These are phyloP conservation scores for Carettochelys insculpta DNA, from an alignment of 2,113 vertebrate species.

Conservation along the genomic window DNA sequence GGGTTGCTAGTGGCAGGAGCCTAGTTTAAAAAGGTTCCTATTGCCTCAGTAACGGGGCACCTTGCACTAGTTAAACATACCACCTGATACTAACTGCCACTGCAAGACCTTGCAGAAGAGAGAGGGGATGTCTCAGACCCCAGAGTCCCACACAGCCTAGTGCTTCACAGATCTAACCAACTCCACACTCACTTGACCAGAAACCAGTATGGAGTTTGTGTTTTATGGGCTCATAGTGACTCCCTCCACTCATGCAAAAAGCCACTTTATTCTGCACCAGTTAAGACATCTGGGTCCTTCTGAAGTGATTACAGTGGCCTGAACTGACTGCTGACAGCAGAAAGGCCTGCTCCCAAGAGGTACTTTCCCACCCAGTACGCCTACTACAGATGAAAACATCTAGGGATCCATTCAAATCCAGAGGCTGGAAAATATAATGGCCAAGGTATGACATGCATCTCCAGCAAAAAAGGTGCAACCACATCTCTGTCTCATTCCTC, in stretches of 20 bases:
- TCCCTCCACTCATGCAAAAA: slow-evolving; percentile 4
- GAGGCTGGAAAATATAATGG: not conserved
- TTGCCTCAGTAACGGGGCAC: not conserved
- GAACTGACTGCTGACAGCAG: not conserved
- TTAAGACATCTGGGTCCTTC: not conserved
- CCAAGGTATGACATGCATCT: not conserved
- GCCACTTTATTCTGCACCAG: not conserved
- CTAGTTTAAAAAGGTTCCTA: rapidly evolving
- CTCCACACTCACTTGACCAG: not conserved
- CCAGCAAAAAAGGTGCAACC: not conserved
- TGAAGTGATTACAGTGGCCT: not conserved
- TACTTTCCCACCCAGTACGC: not conserved
- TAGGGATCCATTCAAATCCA: not conserved
- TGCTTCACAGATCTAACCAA: slow-evolving; percentile 8
- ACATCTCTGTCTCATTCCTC: not conserved
- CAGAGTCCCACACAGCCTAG: not conserved
- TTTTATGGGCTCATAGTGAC: not conserved
- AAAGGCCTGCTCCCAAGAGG: not conserved
- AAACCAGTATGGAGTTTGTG: not conserved
- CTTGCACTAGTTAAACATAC: rapidly evolving
- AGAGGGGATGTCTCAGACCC: rapidly evolving
- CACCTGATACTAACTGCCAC: not conserved
- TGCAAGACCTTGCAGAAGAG: not conserved
- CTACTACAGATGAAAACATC: rapidly evolving
- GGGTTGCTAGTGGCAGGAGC: rapidly evolving